Conservation (phyloP, 2,888 invertebrate species). For the Muschampia plurimacula region DNA sequence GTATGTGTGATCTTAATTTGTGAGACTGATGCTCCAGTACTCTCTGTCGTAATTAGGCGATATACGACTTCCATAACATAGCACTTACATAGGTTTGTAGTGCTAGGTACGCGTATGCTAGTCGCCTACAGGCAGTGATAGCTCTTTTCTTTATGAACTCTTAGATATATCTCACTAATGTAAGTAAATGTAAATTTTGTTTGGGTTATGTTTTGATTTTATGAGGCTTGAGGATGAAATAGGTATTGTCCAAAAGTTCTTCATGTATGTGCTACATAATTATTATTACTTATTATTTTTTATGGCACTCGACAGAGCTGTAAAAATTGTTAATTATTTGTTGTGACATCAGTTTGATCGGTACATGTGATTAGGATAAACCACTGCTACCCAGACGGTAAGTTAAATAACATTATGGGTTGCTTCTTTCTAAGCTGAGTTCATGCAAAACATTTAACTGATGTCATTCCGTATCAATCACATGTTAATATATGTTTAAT, state of each 20-base stretch:
- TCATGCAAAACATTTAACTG: not conserved
- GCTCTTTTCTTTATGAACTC: not conserved
- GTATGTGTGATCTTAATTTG: not conserved
- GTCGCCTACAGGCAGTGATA: not conserved
- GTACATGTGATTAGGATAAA: not conserved
- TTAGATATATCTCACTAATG: constrained; percentile 13
- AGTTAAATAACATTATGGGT: not conserved
- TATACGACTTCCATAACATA: not conserved
- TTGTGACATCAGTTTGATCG: not conserved
- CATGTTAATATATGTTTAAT: not conserved
- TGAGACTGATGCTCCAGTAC: constrained; percentile 10
- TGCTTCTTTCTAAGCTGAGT: not conserved
- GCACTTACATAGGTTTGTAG: not conserved
- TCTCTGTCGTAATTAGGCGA: not conserved
- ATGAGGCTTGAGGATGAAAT: not conserved
- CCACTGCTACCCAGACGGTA: not conserved
- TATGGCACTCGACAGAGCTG: not conserved
- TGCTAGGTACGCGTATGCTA: not conserved
- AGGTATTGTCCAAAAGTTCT: not conserved
- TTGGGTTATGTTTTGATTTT: constrained; percentile 9
- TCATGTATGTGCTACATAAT: constrained; percentile 3
- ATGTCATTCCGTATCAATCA: not conserved
- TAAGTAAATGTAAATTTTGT: constrained; percentile 14
- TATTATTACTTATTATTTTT: not conserved
- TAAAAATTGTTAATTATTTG: not conserved